Base-by-base conservation (phyloP, 2,113 vertebrate species). In the Clarias macrocephalus region DNA sequence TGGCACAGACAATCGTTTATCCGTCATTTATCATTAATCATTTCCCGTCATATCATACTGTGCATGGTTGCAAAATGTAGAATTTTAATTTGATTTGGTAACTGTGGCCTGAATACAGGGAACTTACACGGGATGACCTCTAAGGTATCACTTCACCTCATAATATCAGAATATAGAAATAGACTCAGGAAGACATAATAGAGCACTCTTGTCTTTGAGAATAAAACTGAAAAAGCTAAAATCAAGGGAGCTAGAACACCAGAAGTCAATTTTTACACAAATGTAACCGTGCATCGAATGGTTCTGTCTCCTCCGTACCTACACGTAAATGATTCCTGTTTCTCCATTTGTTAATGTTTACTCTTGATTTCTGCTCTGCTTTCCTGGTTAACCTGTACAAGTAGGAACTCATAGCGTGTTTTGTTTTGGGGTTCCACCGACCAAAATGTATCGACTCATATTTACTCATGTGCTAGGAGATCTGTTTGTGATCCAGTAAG, bases 401-500 rank as follows among this genome's bases (percentile, higher is more conserved):
- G 11, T 66, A 12, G 68, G 13, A 70, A 70, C 66, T 33, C 30
- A 72, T 10, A 7, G 8, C 33, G 42, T 42, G 70, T 73, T 23
- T 42, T 1, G 68, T 37, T 37, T 72, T 72, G 68, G 37, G 21
- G 18, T 72, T 70, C 15, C 66, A 70, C 66, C 28, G 15, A 70
- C 66, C 28, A 28, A 73, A 42, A 21, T 37, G 2, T 10, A 21
- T 12, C 37, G 21, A 21, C 3, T 73, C 18, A 42, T 42, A 11
- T 5, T 76, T 5, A 73, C 42, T 37, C 13, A 33, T 70, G 28
- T 42, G 70, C 19, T 42, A 76, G 42, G 73, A 76, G 13, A 48
- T 25, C 83, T 13, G 4, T 72, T 59, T 81, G 63, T 84, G 85
- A 90, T 79, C 89, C 86, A 8, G 77, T 88, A 57, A 85, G 85